phyloP scores from a whole-genome alignment of 2,888 invertebrate species.

The Lasioglossum calceatum region DNA sequence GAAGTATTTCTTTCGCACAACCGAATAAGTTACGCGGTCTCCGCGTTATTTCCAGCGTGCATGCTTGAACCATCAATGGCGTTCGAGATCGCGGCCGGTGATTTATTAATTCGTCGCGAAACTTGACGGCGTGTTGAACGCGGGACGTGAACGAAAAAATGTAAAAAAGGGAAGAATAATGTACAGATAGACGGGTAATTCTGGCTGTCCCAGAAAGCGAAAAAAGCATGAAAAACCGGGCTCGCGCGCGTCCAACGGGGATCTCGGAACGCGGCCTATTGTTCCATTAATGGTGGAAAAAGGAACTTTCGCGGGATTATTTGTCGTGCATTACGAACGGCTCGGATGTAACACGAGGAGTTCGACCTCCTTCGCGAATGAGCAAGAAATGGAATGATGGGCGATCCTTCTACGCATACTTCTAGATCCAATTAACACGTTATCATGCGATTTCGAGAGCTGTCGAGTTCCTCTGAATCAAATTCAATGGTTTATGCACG shows the following conservation, averaged over 20 bases:
- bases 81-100: background rate
- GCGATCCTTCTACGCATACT: background rate
- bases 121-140: conserved; percentile 18
- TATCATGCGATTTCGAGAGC: background rate
- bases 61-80: background rate
- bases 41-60: background rate
- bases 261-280: background rate
- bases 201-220: conserved; percentile 16
- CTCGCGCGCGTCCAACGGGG: background rate
- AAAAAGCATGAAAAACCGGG: background rate
- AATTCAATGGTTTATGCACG: background rate
- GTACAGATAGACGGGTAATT: conserved; percentile 3
- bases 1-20: background rate
- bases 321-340: background rate
- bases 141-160: background rate
- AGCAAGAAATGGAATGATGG: background rate
- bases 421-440: background rate
- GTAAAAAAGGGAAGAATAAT: background rate
- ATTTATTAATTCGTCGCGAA: conserved; percentile 21
- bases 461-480: background rate
- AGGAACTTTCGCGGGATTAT: conserved; percentile 9
- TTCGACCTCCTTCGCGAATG: background rate
- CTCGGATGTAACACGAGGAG: background rate
- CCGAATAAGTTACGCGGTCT: background rate
- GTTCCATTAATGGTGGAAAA: background rate